phyloP scores from a whole-genome alignment of 2,113 vertebrate genomes.

The Ceyx cyanopectus region DNA sequence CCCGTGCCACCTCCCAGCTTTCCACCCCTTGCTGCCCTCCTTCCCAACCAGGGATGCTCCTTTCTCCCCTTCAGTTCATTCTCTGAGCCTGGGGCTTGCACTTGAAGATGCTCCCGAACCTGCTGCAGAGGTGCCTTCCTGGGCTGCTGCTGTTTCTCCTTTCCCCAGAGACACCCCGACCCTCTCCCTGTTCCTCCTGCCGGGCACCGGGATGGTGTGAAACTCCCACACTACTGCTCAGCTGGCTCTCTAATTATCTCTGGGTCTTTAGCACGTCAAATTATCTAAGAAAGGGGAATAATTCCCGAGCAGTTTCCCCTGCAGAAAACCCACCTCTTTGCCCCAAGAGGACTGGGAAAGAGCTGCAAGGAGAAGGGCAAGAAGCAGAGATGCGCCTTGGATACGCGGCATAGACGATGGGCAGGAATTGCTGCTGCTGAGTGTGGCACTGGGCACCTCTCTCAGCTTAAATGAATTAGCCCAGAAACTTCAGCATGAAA shows the following conservation, averaged over 20 bases:
- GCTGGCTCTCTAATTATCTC: conserved; percentile 43
- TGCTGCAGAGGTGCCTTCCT: background rate
- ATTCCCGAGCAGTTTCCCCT: background rate
- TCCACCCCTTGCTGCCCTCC: accelerated
- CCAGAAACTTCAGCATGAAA: background rate
- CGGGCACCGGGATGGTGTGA: background rate
- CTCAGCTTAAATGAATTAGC: background rate
- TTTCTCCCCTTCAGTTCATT: background rate
- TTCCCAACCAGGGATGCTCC: background rate
- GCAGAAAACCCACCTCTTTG: background rate
- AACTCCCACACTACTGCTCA: conserved; percentile 15
- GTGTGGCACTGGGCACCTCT: background rate
- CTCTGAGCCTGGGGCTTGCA: background rate
- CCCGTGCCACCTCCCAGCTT: background rate
- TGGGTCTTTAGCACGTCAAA: conserved; percentile 15
- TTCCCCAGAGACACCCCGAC: background rate
- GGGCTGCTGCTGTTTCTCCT: background rate
- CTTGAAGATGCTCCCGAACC: background rate
- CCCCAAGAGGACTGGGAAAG: background rate
- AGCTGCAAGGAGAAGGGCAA: background rate
- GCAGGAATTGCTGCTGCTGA: background rate
- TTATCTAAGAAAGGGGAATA: background rate
- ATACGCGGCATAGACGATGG: background rate
- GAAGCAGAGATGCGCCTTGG: background rate
- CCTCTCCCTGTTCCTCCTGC: background rate